Base-by-base conservation (phyloP, 2,797 vertebrate genomes). In the Gymnoscopelus braueri region DNA sequence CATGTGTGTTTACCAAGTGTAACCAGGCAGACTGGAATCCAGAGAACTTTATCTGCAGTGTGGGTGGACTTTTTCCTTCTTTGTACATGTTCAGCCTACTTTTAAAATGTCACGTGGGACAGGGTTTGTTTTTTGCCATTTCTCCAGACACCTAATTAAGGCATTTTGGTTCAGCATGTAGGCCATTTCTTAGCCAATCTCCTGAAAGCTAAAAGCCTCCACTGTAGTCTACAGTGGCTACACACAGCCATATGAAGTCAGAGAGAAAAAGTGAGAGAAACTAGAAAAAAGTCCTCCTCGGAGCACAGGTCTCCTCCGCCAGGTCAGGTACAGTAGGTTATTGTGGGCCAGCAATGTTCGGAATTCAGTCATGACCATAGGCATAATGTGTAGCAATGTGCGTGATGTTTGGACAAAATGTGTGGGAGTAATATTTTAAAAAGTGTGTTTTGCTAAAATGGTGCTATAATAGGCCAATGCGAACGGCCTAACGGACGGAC, bases 131-230 rank as follows among this genome's bases (percentile, higher is more conserved):
- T 60, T 72, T 63, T n/a, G 66, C 24, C 52, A 53, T 53, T 68
- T 73, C 19, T 60, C 39, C 50, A n/a, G n/a, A 51, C 35, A n/a
- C 15, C 64, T 47, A 72, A 66, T 70, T 74, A 74, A 80, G 63
- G 54, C 12, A 15, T 76, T 81, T 65, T 50, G 74, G 60, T 73
- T 24, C 26, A 35, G 61, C 55, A 65, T 44, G 3, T 8, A 24
- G 52, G 15, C 54, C 60, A 65, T 79, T 79, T 60, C 65, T 63
- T 62, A 50, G 56, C 39, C 19, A 57, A 77, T 58, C 26, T 51
- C 48, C 48, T 52, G 56, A 39, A n/a, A 69, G 65, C 67, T 69
- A n/a, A 29, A 51, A 59, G 32, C 29, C 0, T 51, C 9, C 48
- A 12, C 61, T 8, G 54, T 13, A 48, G 55, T 63, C 58, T 57